phyloP scores from a whole-genome alignment of 2,797 vertebrate species.

The Numenius phaeopus region DNA sequence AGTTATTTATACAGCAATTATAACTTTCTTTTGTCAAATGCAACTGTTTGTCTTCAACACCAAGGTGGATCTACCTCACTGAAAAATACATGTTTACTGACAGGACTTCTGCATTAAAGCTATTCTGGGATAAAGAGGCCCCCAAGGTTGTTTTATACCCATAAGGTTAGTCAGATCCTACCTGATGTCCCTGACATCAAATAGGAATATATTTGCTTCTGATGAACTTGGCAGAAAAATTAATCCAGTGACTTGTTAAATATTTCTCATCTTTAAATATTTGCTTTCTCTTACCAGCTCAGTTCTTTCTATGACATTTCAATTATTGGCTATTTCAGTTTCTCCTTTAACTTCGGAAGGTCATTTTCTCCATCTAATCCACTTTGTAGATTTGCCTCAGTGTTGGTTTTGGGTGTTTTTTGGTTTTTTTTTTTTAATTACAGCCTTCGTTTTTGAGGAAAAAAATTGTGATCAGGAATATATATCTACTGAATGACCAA shows the following conservation, averaged over 20 bases:
- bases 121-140: background rate
- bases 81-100: background rate
- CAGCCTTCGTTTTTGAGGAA: background rate
- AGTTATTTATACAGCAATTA: background rate
- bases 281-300: conserved; percentile 42
- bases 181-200: conserved; percentile 32
- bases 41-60: background rate
- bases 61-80: background rate
- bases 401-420: background rate
- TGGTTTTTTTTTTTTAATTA: conserved; percentile 8
- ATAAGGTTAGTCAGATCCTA: conserved; percentile 14
- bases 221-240: conserved; percentile 73
- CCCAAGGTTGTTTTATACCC: background rate
- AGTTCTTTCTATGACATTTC: conserved; percentile 60
- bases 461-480: background rate
- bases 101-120: background rate
- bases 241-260: conserved; percentile 70
- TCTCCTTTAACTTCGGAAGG: conserved; percentile 38
- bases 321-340: conserved; percentile 58
- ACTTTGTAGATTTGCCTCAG: background rate
- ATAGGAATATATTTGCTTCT: conserved; percentile 57
- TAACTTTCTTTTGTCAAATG: background rate
- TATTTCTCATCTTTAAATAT: conserved; percentile 66
- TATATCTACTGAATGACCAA: background rate
- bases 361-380: conserved; percentile 28